A percentile compares a stretch with the other conserved stretches of the same genome.
These are phyloP conservation scores for Erythrolamprus reginae DNA, from an alignment of 2,113 vertebrate species.

Conservation along the genomic window DNA sequence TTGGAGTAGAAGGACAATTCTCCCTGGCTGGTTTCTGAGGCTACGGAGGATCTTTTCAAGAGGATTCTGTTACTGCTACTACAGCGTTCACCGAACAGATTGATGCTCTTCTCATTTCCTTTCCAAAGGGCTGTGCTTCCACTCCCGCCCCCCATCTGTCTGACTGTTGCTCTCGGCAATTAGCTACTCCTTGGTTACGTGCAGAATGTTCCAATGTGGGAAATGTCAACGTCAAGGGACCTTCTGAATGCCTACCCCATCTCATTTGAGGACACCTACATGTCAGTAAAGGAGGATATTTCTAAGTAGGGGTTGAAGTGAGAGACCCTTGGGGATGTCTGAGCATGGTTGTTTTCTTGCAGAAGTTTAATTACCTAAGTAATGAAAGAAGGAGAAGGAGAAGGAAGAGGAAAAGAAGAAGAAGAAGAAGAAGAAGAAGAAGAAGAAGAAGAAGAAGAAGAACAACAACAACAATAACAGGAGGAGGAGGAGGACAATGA, in stretches of 20 bases:
- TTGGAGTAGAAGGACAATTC: not conserved
- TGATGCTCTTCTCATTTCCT: not conserved
- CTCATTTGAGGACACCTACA: not conserved
- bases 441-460: too few relatives aligned
- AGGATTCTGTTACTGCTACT: not conserved
- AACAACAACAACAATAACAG: too few relatives aligned
- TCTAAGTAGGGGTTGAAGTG: not conserved
- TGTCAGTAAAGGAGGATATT: not conserved
- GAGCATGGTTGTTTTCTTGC: not conserved
- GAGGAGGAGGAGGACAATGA: too few relatives aligned
- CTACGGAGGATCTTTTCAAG: not conserved
- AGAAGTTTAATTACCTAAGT: not conserved
- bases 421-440: too few relatives aligned
- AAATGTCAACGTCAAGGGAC: not conserved
- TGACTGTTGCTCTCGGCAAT: not conserved
- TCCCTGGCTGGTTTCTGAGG: not conserved
- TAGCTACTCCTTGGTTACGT: not conserved
- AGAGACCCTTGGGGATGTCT: not conserved
- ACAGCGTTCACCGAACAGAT: slow-evolving; percentile 11
- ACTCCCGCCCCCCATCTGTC: slow-evolving; percentile 7
- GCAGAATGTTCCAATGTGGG: not conserved
- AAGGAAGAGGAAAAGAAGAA: too few relatives aligned
- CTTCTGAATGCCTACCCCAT: not conserved
- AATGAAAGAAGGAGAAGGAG: too few relatives aligned
- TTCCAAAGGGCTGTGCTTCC: slow-evolving; percentile 11